Conservation (phyloP, 2,888 invertebrate species). For the Pollenia griseotomentosa region DNA sequence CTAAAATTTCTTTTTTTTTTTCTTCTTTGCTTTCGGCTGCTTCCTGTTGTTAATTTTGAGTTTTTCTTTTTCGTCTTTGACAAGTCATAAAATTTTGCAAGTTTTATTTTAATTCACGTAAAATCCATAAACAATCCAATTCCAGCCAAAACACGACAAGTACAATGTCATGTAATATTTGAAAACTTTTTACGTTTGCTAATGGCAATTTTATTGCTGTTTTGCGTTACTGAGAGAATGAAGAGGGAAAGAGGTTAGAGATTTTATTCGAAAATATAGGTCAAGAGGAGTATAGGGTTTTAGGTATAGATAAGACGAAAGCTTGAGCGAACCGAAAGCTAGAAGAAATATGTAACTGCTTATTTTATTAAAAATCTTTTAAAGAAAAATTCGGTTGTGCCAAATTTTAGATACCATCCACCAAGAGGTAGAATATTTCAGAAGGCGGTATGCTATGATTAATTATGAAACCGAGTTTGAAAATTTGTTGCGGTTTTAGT, state of each 20-base stretch:
- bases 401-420: no score
- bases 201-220: constrained; percentile 71
- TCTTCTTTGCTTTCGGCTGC: constrained; percentile 3
- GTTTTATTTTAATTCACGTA: constrained; percentile 69
- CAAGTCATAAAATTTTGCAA: constrained; percentile 68
- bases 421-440: no score
- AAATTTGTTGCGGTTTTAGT: no score
- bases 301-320: no score
- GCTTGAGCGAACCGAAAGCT: no score
- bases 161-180: constrained; percentile 52
- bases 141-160: constrained; percentile 23
- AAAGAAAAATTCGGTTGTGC: no score
- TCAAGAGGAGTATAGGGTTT: not conserved
- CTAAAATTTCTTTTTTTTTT: constrained; percentile 79
- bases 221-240: not conserved
- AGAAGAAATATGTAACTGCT: no score
- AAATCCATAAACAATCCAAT: constrained; percentile 69
- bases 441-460: no score
- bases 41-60: constrained; percentile 1
- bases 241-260: constrained; percentile 3
- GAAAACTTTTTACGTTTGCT: constrained; percentile 65
- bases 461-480: no score
- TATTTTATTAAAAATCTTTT: no score
- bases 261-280: not conserved
- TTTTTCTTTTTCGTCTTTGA: constrained; percentile 19